Base-by-base conservation (phyloP, 2,797 vertebrate genomes). In the Paedocypris micromegethes region DNA sequence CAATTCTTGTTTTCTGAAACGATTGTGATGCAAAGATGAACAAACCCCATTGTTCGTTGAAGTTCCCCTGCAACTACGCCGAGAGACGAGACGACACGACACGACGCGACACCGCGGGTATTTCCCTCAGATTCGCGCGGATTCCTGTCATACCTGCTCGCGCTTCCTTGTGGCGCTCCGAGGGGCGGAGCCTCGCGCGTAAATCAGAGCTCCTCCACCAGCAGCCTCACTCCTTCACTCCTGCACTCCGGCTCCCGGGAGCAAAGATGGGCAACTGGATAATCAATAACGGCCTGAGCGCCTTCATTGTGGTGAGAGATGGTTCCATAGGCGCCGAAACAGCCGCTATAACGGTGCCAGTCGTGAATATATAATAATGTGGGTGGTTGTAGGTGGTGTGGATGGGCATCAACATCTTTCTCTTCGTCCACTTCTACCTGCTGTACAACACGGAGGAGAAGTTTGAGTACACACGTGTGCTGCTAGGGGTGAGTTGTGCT, bases 361-460 rank as follows among this genome's bases (percentile, higher is more conserved):
- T 23, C 23, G 23, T 23, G 23, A 23, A 23, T 23, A 23, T 23
- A 23, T 23, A 23, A 23, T 23, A 23, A 23, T 59, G 42, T 6
- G 50, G 64, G 0, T 67, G 9, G 66, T 75, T 72, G 3, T 86
- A 98, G 94, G 83, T 86, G 59, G 83, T 87, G 67, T 98, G 94
- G 93, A 86, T 97, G 87, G 90, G 77, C 58, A 86, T 97, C 84
- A 97, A 96, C 79, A 83, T 90, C 71, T 94, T 93, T 74, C 80
- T 97, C 39, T 98, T 98, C 76, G 83, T 90, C 0, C 82, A 84
- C 72, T 92, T 80, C 74, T 97, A 93, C 80, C 54, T 91, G 9
- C 68, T 81, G 4, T 97, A 92, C 66, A 89, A 97, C 42, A 58
- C 6, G 64, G 78, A 77, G 0, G 76, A 86, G 0, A 47, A 57